Percentiles rank a stretch among this genome's conserved stretches.
Evolutionary conservation across 37 sponge, comb jelly and placozoan genomes (phyloP).

Genomic region (Chondrosia reniformis): DNA sequence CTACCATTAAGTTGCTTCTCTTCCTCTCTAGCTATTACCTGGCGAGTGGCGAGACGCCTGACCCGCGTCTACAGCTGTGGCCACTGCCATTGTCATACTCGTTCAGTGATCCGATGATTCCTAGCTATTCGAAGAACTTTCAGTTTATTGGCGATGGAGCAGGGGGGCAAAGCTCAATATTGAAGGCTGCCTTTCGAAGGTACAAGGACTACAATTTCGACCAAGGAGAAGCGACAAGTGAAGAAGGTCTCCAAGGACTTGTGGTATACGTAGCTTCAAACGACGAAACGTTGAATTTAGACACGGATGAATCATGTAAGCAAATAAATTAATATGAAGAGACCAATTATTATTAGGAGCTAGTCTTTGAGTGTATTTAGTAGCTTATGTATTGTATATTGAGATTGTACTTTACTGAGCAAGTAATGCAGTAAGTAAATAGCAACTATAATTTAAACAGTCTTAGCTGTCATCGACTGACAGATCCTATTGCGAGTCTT

Average conservation of each 20-base stretch:
- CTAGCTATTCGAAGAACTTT: conserved; percentile 35
- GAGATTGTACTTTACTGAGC: too few relatives aligned
- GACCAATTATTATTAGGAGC: too few relatives aligned
- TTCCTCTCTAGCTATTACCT: too few relatives aligned
- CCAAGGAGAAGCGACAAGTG: neutral
- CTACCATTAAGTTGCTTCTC: neutral
- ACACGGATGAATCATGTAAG: conserved; percentile 67
- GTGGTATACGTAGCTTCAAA: conserved; percentile 28
- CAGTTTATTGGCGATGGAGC: conserved; percentile 30
- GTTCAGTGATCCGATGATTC: neutral
- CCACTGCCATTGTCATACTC: neutral
- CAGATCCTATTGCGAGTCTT: too few relatives aligned
- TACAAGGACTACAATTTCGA: conserved; percentile 55
- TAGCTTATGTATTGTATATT: too few relatives aligned
- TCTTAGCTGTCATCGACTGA: too few relatives aligned
- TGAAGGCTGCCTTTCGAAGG: conserved; percentile 56
- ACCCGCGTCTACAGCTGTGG: conserved; percentile 2
- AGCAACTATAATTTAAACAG: too few relatives aligned
- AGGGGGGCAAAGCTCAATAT: conserved; percentile 28
- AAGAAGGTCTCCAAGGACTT: conserved; percentile 10
- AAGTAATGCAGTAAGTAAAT: too few relatives aligned
- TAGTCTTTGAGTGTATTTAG: too few relatives aligned
- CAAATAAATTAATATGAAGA: neutral
- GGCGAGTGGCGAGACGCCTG: neutral
- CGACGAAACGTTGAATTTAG: conserved; percentile 37